Conservation (phyloP, 23 tunicate species). For the Pegea sp. region DNA sequence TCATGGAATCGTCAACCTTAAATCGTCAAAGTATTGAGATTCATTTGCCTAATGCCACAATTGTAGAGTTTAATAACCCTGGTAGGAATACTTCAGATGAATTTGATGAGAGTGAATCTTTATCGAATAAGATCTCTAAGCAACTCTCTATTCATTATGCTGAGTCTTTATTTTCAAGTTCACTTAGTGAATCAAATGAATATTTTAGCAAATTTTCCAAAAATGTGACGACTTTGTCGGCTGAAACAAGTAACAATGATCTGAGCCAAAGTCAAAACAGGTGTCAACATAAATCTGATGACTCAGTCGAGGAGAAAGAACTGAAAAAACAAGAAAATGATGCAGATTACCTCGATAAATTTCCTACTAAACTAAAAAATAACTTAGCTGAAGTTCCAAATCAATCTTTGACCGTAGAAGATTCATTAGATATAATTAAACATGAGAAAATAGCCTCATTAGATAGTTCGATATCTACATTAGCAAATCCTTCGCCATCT, state of each 20-base stretch:
- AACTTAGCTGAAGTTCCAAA: background rate
- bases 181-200: background rate
- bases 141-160: too few relatives aligned
- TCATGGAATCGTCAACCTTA: too few relatives aligned
- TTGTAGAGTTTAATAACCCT: conserved; percentile 1
- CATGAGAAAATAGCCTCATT: too few relatives aligned
- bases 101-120: conserved; percentile 29
- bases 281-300: too few relatives aligned
- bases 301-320: background rate
- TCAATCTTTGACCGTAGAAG: background rate
- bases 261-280: background rate
- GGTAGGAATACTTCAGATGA: conserved; percentile 19
- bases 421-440: background rate
- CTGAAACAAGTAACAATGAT: background rate
- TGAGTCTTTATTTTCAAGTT: too few relatives aligned
- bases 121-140: conserved; percentile 3
- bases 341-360: background rate
- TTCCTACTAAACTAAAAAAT: background rate
- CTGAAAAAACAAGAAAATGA: background rate
- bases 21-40: conserved; percentile 63
- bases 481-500: background rate
- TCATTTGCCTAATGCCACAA: conserved; percentile 24
- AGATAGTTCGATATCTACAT: too few relatives aligned
- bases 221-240: background rate
- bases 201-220: background rate